A percentile compares a stretch with the other conserved stretches of the same genome.
Conservation (phyloP, 2,113 vertebrate species). For the Corythoichthys haematopterus region DNA sequence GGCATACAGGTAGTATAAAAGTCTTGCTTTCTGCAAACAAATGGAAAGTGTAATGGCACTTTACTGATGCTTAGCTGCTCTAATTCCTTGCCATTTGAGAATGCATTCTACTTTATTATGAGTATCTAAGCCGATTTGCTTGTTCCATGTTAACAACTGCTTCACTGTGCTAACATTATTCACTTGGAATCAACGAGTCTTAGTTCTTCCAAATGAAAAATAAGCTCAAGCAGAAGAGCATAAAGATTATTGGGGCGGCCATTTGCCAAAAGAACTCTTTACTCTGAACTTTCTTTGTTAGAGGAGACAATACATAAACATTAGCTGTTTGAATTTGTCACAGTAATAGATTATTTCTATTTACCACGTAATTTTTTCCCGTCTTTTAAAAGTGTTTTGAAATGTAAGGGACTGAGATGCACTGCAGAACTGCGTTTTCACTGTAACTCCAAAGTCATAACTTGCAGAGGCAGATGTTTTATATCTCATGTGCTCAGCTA, state of each 20-base stretch:
- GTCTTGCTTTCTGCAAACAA: neutral
- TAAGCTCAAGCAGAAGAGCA: neutral
- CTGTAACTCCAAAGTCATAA: neutral
- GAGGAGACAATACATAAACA: neutral
- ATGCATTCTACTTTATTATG: neutral
- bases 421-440: neutral
- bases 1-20: neutral
- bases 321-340: neutral
- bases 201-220: neutral
- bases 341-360: neutral
- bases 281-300: neutral
- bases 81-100: neutral
- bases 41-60: neutral
- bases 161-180: neutral
- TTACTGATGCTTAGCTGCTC: neutral
- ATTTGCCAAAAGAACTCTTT: neutral
- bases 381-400: neutral
- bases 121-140: slow-evolving; percentile 1
- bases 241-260: neutral
- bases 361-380: neutral
- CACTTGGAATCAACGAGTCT: neutral
- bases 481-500: neutral
- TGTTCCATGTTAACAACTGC: neutral
- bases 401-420: neutral
- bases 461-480: neutral